Evolutionary conservation across 1,140 invertebrate genomes (phyloP), one percentile per base, ranked within the genome.

Genomic region (Ruditapes philippinarum): DNA sequence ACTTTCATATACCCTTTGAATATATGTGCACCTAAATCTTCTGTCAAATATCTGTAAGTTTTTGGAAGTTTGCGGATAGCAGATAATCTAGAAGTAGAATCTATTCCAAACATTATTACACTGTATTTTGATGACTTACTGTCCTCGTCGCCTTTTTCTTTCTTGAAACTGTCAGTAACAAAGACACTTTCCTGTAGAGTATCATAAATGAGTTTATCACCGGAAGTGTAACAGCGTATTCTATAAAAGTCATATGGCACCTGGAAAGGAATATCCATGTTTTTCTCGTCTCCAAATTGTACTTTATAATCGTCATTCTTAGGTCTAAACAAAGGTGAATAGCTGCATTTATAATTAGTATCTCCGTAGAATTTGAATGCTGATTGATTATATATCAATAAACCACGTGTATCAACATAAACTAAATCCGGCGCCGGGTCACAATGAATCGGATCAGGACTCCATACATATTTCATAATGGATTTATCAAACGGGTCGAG

Each of bases 81-180:
- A 95, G 98, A 98, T 74, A 98, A 96, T 68, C 98, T 96, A 0
- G 98, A 99, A 1, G 98, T 97, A 0, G 98, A 97, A 94, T 99
- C 98, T 19, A 99, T 96, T 0, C 98, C 98, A 31, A 99, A 94
- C 12, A 99, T 96, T 38, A 99, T 96, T 0, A 99, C 96, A 86
- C 94, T 96, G 38, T 94, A 90, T 9, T 84, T 68, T 17, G 62
- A 70, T 7, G n/a, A 38, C 22, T 84, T 17, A 19, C 11, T 28
- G 31, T 54, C 36, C 17, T 83, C 49, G 28, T 45, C 40, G 80
- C 80, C 92, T 86, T 60, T 90, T 88, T 33, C 90, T 87, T 7
- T 76, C 25, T 49, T 81, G 22, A 33, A 19, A 9, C 65, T 31
- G 25, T 84, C 36, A 11, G 19, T 22, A 28, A 74, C 45, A 54